Evolutionary conservation across 92 coral and sea anemone species (phyloP), one percentile per base, ranked within the genome.

Genomic region (Actinostola sp.): DNA sequence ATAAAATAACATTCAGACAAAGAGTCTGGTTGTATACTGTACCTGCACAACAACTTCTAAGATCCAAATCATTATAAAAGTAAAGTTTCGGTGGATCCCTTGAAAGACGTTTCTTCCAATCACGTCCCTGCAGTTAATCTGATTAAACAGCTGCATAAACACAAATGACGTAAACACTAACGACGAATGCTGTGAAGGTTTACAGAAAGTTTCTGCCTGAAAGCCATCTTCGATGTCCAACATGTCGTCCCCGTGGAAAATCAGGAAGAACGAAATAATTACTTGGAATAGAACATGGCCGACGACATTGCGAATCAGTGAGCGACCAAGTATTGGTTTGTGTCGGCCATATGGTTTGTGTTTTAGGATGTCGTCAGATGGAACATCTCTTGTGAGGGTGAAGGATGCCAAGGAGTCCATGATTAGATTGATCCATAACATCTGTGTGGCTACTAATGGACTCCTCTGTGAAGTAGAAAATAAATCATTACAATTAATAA

Each of bases 391-490:
- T 33, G 97, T 89, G 29, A 90, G 74, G 25, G 97, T 92, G 31
- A 90, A 71, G 66, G 92, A 90, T 10, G 97, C 97, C 45, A 90
- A 67, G 17, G 92, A 87, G 77, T 90, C 97, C 97, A 90, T 90
- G 59, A 90, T 90, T 20, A 90, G 79, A 44, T 90, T 90, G 44
- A 90, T 81, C 97, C 97, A 90, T 54, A 90, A 61, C 61, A 90
- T 66, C 88, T 90, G 97, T 2, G 97, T 90, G 2, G 92, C 97
- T 5, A 78, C 89, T 29, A 90, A 77, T 28, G 97, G 97, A 57
- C 97, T 90, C 61, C 86, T 71, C 97, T 84, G 75, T 31, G 46
- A 72, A 49, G 38, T 41, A 32, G 17, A 67, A 17, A n/a, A 12
- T 68, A 3, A 50, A 30, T 25, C 17, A 33, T 9, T 4, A 55